These are phyloP conservation scores for Lophotis ruficrista DNA, from an alignment of 2,113 vertebrate species.

Conservation along the genomic window DNA sequence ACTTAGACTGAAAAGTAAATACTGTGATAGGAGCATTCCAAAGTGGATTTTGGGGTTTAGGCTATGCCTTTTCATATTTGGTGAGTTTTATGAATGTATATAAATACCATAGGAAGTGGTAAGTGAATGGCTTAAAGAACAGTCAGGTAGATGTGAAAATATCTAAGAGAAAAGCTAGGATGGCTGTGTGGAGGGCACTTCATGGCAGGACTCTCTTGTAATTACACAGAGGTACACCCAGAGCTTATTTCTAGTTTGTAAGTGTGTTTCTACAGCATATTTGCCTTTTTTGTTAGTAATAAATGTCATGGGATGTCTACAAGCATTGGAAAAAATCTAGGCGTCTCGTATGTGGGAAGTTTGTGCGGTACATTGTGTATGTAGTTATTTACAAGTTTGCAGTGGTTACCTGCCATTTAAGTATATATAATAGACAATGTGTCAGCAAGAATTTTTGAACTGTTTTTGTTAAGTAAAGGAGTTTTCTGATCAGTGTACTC, in stretches of 20 bases:
- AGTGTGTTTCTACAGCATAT: background rate
- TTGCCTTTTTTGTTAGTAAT: background rate
- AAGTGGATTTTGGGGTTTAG: background rate
- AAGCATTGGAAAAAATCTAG: background rate
- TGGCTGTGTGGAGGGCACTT: background rate
- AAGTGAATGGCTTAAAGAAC: background rate
- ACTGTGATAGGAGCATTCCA: background rate
- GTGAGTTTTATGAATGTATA: background rate
- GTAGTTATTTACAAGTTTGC: background rate
- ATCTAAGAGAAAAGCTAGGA: background rate
- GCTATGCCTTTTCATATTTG: background rate
- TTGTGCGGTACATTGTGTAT: rapidly evolving
- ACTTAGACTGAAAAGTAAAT: background rate
- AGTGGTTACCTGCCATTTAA: background rate
- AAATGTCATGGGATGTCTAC: background rate
- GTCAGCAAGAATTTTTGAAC: background rate
- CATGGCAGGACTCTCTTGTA: background rate
- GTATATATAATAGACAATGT: background rate
- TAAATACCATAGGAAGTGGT: background rate
- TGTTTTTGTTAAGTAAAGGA: background rate
- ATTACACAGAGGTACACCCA: background rate
- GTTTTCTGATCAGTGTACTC: background rate
- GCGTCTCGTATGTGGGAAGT: background rate
- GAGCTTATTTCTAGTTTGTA: background rate
- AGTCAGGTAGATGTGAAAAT: background rate